Evolutionary conservation across 2,797 vertebrate genomes (phyloP), one percentile per base, ranked within the genome.

Genomic region (Semotilus atromaculatus): DNA sequence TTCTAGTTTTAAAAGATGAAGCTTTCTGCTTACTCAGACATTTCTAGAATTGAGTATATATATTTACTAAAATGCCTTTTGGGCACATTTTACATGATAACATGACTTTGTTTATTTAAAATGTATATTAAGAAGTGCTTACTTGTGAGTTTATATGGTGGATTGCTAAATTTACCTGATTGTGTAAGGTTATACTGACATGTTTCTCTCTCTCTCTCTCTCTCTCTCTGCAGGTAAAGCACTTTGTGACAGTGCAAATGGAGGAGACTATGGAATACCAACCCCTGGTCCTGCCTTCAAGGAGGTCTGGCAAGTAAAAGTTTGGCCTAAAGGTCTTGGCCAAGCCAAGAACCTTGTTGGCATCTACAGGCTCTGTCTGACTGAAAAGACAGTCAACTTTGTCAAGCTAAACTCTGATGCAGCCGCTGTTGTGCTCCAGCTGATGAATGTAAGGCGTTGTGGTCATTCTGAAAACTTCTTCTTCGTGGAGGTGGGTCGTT

Each of bases 261-360:
- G 88, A 0, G 93, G 86, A 2, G 95, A 95, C 88, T 95, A 95
- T 48, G 95, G 95, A 0, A 88, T 94, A 0, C 94, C 92, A 7
- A 92, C 91, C 84, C 95, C 96, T 0, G 95, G 94, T 4, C 96
- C 95, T 1, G 94, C 96, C 1, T 96, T 96, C 91, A 96, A 96
- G 87, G 96, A 97, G 84, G 94, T 97, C 38, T 97, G 97, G 96
- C 96, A 97, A 76, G 95, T 97, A 74, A 97, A 95, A 51, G 95
- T 97, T 72, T 94, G 94, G 89, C 96, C 97, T 31, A 96, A 96
- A 86, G 96, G 95, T 34, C 90, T 97, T 53, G 95, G 96, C 8
- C 96, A 97, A 86, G 93, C 94, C 53, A 94, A 91, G 88, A 96
- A 95, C 90, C 89, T 97, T 86, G 95, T 96, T 43, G 95, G 96